Percentiles rank a stretch among this genome's conserved stretches.
phyloP scores from a whole-genome alignment of 2,888 invertebrate species.

The Standfussiana lucernea region DNA sequence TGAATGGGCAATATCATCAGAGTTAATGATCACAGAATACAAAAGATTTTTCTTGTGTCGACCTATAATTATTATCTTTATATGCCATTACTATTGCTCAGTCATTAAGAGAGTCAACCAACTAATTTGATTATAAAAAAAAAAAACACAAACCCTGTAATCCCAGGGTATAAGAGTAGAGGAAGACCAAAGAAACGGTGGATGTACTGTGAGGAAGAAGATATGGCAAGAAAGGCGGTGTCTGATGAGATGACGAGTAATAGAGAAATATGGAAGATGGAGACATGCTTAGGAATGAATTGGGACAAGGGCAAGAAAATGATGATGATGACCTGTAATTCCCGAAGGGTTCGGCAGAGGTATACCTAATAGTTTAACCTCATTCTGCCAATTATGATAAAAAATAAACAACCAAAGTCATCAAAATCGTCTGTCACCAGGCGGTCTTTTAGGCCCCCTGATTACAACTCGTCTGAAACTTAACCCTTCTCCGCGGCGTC shows the following conservation, averaged over 20 bases:
- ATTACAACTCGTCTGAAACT: slow-evolving; percentile 78
- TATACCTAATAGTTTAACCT: neutral
- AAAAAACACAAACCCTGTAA: too few species aligned
- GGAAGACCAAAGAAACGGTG: too few species aligned
- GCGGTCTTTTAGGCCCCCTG: slow-evolving; percentile 35
- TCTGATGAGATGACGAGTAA: too few species aligned
- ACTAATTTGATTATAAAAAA: too few species aligned
- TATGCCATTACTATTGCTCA: neutral
- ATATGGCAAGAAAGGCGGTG: too few species aligned
- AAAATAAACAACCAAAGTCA: slow-evolving; percentile 3
- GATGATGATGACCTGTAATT: too few species aligned
- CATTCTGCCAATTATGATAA: neutral
- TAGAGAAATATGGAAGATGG: too few species aligned
- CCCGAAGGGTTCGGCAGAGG: neutral
- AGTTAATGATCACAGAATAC: neutral
- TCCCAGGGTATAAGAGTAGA: too few species aligned
- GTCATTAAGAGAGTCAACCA: neutral
- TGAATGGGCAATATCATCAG: neutral
- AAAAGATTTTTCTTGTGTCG: neutral
- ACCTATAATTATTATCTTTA: neutral
- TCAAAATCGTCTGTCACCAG: slow-evolving; percentile 41
- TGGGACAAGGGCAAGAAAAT: too few species aligned
- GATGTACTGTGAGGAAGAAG: too few species aligned
- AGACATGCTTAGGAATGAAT: too few species aligned
- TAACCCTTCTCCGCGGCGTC: slow-evolving; percentile 75